Base-by-base conservation (phyloP, 1,140 invertebrate genomes). In the Glossosoma conforme region DNA sequence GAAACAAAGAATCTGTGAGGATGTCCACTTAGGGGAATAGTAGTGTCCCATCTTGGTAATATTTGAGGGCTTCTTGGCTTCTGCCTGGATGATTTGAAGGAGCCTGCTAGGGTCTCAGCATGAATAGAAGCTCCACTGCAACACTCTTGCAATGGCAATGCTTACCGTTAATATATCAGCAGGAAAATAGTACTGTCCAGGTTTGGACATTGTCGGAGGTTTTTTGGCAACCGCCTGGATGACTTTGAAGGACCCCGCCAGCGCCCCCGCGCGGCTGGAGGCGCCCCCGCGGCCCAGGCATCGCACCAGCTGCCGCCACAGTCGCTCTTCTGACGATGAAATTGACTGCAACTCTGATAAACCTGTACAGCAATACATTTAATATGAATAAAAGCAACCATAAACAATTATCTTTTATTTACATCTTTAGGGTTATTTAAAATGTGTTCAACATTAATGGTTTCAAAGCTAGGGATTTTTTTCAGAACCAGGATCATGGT, bases 81-180 rank as follows among this genome's bases (percentile, higher is more conserved):
- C 20, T 24, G 8, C 20, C 10, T 5, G 10, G n/a, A 9, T 33
- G 13, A 35, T 8, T 44, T 28, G 14, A 11, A 13, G 13, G 21
- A 33, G 6, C 17, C 5, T 36, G 8, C 5, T 9, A n/a, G 21
- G 21, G 17, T 17, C 13, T 17, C 25, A 33, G 6, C 18, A 42
- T 40, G n/a, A 33, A 11, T 8, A 11, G 2, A n/a, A 47, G 17
- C n/a, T 24, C 17, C 17, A 24, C 2, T 15, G n/a, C 11, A 20
- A 2, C n/a, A 22, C 8, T 5, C 19, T 17, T 42, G 19, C 15
- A 40, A 45, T n/a, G 35, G 3, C 17, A 45, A 20, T 52, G 10
- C 45, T 65, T 45, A 76, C 74, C 66, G 79, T 81, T 40, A 85
- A 68, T 61, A 78, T 72, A 22, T 76, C 67, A 24, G 77, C 61